Base-by-base conservation (phyloP, 1,140 invertebrate species). In the Trichomalopsis sarcophagae region DNA sequence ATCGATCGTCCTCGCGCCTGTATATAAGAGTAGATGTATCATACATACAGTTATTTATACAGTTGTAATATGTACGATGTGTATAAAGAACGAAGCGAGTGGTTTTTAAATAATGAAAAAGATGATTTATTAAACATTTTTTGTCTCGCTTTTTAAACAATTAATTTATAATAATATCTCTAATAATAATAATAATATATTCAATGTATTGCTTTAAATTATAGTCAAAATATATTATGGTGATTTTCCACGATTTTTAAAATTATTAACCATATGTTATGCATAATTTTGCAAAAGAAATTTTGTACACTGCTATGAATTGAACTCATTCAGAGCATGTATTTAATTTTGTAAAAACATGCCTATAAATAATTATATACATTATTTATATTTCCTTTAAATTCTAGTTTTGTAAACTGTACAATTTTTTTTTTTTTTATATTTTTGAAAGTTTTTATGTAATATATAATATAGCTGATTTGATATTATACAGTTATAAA, bases 361-460 rank as follows among this genome's bases (percentile, higher is more conserved):
- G 47, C n/a, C 47, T 68, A 77, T 76, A 36, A 76, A 68, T 69
- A 68, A 78, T 68, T 84, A 84, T 84, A 77, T 84, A 84, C 74
- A 84, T 68, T 84, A 69, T 84, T 77, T 84, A 77, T 84, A 84
- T 33, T 1, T 21, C 75, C 44, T 76, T 78, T 30, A n/a, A 21
- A 11, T 82, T 6, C 73, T 73, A 14, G 23, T 7, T 73, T 23
- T 81, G 3, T 30, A 27, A 81, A 44, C 1, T 81, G 21, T 17
- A 81, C 47, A 30, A n/a, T 27, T n/a, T n/a, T 62, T 62, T 27
- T 27, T 27, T 27, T 7, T 62, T 79, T 9, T 23, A 27, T 77
- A 79, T 5, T 69, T 66, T 69, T 79, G 23, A 68, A 80, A 23
- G 14, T 4, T 50, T 55, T 1, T 71, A 5, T 40, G n/a, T 30